These are phyloP conservation scores for Trichacis sp. DNA, from an alignment of 2,888 invertebrate genomes.

Conservation along the genomic window DNA sequence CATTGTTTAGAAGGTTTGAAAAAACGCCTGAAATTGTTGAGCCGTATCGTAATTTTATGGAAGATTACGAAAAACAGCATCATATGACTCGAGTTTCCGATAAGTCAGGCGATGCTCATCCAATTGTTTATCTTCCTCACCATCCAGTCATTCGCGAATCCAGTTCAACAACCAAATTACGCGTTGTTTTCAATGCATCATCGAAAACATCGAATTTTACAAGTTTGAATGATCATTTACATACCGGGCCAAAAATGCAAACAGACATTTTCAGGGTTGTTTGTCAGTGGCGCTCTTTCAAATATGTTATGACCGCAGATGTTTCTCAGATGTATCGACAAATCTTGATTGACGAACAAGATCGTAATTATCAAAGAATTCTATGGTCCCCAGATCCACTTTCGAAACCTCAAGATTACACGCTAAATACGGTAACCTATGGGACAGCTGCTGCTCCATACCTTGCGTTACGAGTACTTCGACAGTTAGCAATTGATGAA, in stretches of 20 bases:
- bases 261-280: background rate
- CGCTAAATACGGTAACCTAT: background rate
- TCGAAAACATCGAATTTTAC: background rate
- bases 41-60: too few species aligned
- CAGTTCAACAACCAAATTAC: slow-evolving; percentile 8
- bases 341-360: background rate
- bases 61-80: too few species aligned
- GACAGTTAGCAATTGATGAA: background rate
- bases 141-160: slow-evolving; percentile 5
- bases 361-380: background rate
- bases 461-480: background rate
- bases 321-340: slow-evolving; percentile 3
- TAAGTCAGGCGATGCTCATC: background rate
- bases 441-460: background rate
- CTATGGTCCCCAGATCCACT: background rate
- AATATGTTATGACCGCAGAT: background rate
- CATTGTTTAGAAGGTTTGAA: too few species aligned
- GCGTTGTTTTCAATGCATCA: slow-evolving; percentile 14
- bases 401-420: background rate
- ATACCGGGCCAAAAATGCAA: slow-evolving; percentile 10
- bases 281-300: background rate
- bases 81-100: too few species aligned
- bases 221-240: slow-evolving; percentile 4
- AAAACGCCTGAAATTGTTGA: too few species aligned
- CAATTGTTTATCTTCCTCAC: slow-evolving; percentile 8